A percentile compares a stretch with the other conserved stretches of the same genome.
Conservation (phyloP, 2,888 invertebrate genomes). For the Tipula confusa region DNA sequence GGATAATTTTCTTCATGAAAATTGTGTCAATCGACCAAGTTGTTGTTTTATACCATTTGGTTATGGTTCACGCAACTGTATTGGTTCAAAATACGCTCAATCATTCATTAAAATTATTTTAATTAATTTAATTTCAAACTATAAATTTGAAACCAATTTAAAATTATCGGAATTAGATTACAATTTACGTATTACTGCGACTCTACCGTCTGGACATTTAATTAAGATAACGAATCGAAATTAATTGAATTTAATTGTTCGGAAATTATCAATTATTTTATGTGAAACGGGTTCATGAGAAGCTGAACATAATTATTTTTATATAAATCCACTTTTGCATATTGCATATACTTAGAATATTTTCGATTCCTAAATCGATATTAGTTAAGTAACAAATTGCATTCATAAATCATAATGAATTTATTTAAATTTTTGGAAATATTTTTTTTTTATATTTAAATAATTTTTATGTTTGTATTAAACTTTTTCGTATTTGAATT, state of each 20-base stretch:
- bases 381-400: background rate
- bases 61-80: background rate
- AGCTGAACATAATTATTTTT: too few species aligned
- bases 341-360: too few species aligned
- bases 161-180: background rate
- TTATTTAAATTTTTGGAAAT: too few species aligned
- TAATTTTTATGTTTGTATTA: background rate
- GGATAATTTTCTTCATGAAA: background rate
- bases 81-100: background rate
- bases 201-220: background rate
- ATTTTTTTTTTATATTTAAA: background rate
- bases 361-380: background rate
- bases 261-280: background rate
- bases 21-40: background rate
- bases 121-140: background rate
- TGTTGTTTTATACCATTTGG: constrained; percentile 14
- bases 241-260: background rate
- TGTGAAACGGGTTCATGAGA: too few species aligned
- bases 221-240: background rate
- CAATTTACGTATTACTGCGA: background rate
- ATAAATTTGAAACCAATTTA: constrained; percentile 5
- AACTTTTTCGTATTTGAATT: background rate
- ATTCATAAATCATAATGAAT: background rate
- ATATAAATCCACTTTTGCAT: too few species aligned
- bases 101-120: background rate